These are phyloP conservation scores for Phallusia fumigata DNA, from an alignment of 23 tunicate genomes.

Conservation along the genomic window DNA sequence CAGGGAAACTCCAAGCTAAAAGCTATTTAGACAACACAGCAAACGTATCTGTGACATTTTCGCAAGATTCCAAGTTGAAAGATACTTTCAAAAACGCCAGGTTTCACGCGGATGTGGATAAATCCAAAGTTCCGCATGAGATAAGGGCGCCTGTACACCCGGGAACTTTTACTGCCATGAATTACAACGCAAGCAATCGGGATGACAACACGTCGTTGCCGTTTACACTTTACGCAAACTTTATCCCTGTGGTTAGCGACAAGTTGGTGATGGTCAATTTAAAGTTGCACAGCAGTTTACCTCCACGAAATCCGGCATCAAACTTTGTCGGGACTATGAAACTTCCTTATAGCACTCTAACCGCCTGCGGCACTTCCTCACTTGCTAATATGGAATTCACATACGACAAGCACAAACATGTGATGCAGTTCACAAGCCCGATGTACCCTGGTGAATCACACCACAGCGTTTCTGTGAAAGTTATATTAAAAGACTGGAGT, in stretches of 20 bases:
- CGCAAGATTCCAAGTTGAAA: neutral
- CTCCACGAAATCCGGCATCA: conserved; percentile 37
- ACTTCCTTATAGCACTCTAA: conserved; percentile 18
- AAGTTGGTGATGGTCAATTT: conserved; percentile 27
- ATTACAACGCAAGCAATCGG: conserved; percentile 7
- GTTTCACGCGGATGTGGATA: conserved; percentile 14
- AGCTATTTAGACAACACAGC: conserved; percentile 27
- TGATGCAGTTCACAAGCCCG: conserved; percentile 21
- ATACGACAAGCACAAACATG: conserved; percentile 10
- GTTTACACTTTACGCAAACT: conserved; percentile 34
- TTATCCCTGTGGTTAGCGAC: conserved; percentile 1
- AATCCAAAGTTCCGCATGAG: neutral
- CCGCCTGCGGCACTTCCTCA: conserved; percentile 21
- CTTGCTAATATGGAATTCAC: conserved; percentile 28
- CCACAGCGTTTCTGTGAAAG: conserved; percentile 19
- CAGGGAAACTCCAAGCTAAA: conserved; percentile 33
- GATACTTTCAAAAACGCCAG: conserved; percentile 19
- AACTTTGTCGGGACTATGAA: conserved; percentile 36
- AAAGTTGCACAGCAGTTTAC: conserved; percentile 41
- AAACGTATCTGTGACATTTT: conserved; percentile 9
- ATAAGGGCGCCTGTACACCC: conserved; percentile 9
- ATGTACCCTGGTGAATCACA: conserved; percentile 45
- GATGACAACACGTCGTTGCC: conserved; percentile 29
- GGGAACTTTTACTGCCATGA: conserved; percentile 23
- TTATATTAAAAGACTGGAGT: conserved; percentile 28